Evolutionary conservation across 2,797 vertebrate species (phyloP).

Genomic region (Sphaeramia orbicularis): DNA sequence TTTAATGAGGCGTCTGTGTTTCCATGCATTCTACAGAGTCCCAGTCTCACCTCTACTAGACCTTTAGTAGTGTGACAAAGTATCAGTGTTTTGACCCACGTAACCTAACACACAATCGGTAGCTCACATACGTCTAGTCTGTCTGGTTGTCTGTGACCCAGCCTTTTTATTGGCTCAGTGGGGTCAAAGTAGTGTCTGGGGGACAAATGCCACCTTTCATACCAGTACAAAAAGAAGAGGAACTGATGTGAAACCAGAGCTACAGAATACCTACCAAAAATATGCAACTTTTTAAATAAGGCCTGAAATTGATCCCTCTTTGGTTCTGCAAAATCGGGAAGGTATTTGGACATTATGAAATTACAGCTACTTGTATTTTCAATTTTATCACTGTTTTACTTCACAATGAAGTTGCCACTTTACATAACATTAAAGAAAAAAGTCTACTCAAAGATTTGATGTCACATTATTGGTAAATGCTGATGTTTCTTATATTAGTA

Average conservation of each 20-base stretch:
- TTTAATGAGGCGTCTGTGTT: background rate
- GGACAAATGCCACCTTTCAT: conserved; percentile 64
- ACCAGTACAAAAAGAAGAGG: conserved; percentile 28
- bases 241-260: conserved; percentile 5
- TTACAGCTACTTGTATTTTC: too few species aligned
- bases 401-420: too few species aligned
- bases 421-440: too few species aligned
- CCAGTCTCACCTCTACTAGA: background rate
- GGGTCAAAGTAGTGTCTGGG: conserved; percentile 63
- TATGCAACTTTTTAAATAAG: background rate
- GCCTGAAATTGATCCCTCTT: background rate
- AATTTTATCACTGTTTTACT: too few species aligned
- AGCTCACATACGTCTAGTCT: conserved; percentile 44
- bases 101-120: conserved; percentile 61
- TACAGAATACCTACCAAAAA: conserved; percentile 9
- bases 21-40: background rate
- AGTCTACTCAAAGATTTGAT: too few species aligned
- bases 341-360: too few species aligned
- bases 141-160: conserved; percentile 48
- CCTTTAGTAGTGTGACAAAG: conserved; percentile 41
- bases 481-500: too few species aligned
- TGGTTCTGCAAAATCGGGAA: background rate
- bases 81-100: conserved; percentile 52
- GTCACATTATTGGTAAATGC: too few species aligned
- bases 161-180: conserved; percentile 46